Base-by-base conservation (phyloP, 2,113 vertebrate genomes). In the Vulpes lagopus region DNA sequence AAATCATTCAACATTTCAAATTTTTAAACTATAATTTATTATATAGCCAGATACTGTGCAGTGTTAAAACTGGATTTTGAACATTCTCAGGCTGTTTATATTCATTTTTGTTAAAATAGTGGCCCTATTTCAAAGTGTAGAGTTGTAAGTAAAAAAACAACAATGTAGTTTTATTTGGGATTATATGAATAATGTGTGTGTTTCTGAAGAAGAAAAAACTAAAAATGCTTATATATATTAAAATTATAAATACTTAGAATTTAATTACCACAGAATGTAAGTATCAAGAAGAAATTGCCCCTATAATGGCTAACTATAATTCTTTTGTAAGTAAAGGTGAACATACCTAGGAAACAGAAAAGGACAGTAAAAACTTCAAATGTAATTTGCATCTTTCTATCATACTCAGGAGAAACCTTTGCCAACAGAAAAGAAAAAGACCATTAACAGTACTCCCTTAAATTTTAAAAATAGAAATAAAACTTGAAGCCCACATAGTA, bases 401-500 rank as follows among this genome's bases (percentile, higher is more conserved):
- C 51, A 90, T 84, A 23, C 53, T 87, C 43, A 96, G 73, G 20
- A 88, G n/a, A 96, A 94, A 94, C 5, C 86, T 60, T 59, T 92
- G 69, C 27, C 94, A 95, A 95, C 7, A 83, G 20, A 8, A 35
- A 83, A 92, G 32, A 84, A 96, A 96, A 95, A 94, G 16, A 91
- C 8, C 10, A 32, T 30, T 86, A 90, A 8, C 82, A 95, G 35
- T 57, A 67, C 69, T 62, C 85, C 80, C 76, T 97, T 85, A 93
- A 79, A 80, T 14, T 95, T 86, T 74, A 59, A 81, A 86, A 97
- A 94, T 22, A 83, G 57, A 92, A 87, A 62, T 94, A 91, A 94
- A 83, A 98, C 49, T 74, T 95, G 80, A 95, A 94, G 62, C 20
- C 65, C 35, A 60, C 35, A 55, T 30, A 51, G 35, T 76, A 96